Percentiles rank a stretch among this genome's conserved stretches.
These are phyloP conservation scores for Harlomillsia oculata DNA, from an alignment of 1,140 invertebrate species.

Conservation along the genomic window DNA sequence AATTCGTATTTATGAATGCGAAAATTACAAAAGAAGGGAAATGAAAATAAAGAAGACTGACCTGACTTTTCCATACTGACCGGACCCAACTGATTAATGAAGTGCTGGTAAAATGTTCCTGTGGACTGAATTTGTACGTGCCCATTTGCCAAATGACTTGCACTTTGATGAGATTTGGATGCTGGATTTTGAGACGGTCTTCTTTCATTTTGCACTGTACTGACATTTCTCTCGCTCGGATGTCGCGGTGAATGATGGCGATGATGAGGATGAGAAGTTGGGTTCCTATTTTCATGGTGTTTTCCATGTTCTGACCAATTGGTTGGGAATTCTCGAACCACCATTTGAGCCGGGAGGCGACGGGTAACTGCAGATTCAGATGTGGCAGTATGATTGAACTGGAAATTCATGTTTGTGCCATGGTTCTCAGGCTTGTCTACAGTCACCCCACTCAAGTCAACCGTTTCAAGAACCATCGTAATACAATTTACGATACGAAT, in stretches of 20 bases:
- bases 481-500: too few relatives aligned
- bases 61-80: constrained; percentile 22
- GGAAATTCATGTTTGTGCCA: too few relatives aligned
- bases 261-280: not conserved
- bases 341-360: not conserved
- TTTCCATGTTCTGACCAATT: too few relatives aligned
- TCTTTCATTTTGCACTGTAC: too few relatives aligned
- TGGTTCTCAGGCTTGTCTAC: too few relatives aligned
- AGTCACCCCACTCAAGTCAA: too few relatives aligned
- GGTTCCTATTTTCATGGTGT: constrained; percentile 11
- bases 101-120: constrained; percentile 15
- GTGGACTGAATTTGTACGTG: not conserved
- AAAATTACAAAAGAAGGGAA: not conserved
- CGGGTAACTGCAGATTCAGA: too few relatives aligned
- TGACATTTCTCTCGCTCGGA: too few relatives aligned
- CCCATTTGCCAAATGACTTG: not conserved
- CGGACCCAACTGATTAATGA: constrained; percentile 26
- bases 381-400: too few relatives aligned
- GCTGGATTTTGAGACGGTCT: not conserved
- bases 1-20: too few relatives aligned
- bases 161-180: not conserved
- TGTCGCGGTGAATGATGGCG: not conserved
- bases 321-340: constrained; percentile 18
- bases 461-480: too few relatives aligned
- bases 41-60: not conserved